Evolutionary conservation across 2,888 invertebrate species (phyloP), one percentile per base, ranked within the genome.

Genomic region (Harpalus rufipes): DNA sequence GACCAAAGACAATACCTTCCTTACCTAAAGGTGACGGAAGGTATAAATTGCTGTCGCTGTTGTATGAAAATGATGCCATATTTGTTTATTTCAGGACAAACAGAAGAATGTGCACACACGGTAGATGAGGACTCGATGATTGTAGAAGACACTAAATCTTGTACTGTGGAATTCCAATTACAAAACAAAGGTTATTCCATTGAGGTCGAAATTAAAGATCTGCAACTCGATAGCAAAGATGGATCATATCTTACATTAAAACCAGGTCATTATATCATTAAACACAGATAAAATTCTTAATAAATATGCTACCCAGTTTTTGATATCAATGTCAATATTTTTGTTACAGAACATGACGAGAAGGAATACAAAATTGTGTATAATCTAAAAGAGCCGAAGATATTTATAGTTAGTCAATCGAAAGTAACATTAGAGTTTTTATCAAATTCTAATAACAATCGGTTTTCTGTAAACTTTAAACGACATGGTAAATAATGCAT

Each of bases 401-500:
- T 18, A n/a, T 81, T 81, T 65, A 21, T 81, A 16, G 65, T 81
- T 44, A 4, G 21, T 12, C 44, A 65, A 21, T 6, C 18, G 4
- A 63, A 39, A 18, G 65, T 65, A 0, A 81, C 12, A 10, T 4
- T 79, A 32, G 16, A 25, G 10, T 78, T 78, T 25, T 4, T 59
- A 6, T 16, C 79, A 1, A 61, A 39, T 8, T 25, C n/a, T 32
- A 7, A 21, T 7, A 7, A n/a, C 1, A 59, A 25, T 59, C 5
- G 12, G n/a, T 79, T 79, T 32, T 8, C 16, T 10, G 10, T 79
- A 10, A 59, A 41, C n/a, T 18, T 79, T 1, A 59, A 79, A 79
- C 59, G 79, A 61, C 61, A 79, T 79, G 79, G 79, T 59, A 61
- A 79, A 32, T n/a, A n/a, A n/a, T n/a, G n/a, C n/a, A n/a, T n/a